Evolutionary conservation across 1,140 invertebrate species (phyloP).

Genomic region (Drosophila sulfurigaster): DNA sequence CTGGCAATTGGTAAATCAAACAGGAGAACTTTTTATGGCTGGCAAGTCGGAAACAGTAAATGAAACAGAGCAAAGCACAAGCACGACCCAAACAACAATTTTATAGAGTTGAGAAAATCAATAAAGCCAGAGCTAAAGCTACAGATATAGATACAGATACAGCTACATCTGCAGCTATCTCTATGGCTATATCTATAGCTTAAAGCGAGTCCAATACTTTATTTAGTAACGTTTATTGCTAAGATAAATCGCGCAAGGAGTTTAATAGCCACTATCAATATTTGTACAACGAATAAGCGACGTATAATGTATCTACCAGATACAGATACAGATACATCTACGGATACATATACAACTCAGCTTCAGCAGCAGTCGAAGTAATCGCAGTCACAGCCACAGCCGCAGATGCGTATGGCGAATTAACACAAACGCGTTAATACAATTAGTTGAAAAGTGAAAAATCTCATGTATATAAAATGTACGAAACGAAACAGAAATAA

Average conservation of each 20-base stretch:
- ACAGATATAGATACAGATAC: not conserved
- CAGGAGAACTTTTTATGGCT: conserved; percentile 45
- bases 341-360: conserved; percentile 2
- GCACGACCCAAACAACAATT: conserved; percentile 25
- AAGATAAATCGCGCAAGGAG: conserved; percentile 70
- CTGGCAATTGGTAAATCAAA: conserved; percentile 63
- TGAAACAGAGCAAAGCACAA: conserved; percentile 59
- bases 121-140: conserved; percentile 56
- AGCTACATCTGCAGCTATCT: not conserved
- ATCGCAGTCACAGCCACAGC: not conserved
- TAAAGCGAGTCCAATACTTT: conserved; percentile 33
- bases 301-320: conserved; percentile 56
- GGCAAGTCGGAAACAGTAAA: conserved; percentile 25
- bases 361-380: conserved; percentile 2
- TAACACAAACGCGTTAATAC: conserved; percentile 78
- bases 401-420: conserved; percentile 71
- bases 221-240: conserved; percentile 62
- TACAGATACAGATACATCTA: conserved; percentile 34
- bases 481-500: conserved; percentile 37
- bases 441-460: conserved; percentile 81
- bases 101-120: conserved; percentile 52
- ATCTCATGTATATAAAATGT: conserved; percentile 36
- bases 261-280: conserved; percentile 74
- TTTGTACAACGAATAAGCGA: conserved; percentile 74
- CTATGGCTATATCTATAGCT: conserved; percentile 10